phyloP scores from a whole-genome alignment of 2,797 vertebrate genomes.

The Natrix natrix region DNA sequence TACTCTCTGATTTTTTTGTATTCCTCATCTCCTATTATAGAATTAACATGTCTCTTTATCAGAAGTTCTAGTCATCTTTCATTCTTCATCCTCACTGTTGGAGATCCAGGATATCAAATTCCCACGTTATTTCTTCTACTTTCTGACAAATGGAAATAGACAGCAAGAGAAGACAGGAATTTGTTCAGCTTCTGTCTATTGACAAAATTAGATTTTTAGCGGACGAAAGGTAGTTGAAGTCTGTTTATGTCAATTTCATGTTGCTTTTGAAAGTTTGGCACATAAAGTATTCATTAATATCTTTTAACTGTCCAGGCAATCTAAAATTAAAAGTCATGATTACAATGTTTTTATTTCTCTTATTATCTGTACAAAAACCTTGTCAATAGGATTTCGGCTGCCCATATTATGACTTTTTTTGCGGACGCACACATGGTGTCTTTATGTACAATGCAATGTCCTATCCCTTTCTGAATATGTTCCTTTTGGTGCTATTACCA shows the following conservation, averaged over 20 bases:
- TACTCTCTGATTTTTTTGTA: neutral
- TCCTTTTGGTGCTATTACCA: neutral
- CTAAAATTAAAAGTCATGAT: neutral
- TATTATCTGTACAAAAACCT: neutral
- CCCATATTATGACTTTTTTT: neutral
- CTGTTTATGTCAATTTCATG: neutral
- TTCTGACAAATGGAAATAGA: neutral
- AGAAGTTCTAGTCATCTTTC: neutral
- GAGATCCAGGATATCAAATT: neutral
- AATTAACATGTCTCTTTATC: neutral
- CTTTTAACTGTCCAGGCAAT: neutral
- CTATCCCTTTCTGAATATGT: neutral
- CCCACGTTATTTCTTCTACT: neutral
- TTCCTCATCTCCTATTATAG: neutral
- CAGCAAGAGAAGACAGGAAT: neutral
- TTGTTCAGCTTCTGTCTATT: neutral
- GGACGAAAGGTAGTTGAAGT: neutral
- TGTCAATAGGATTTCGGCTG: neutral
- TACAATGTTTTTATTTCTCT: neutral
- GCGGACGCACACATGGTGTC: neutral
- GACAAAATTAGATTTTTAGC: neutral
- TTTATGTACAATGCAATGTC: neutral
- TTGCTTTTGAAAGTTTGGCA: neutral
- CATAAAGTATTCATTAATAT: neutral
- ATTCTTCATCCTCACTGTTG: neutral